Percentiles rank a stretch among this genome's conserved stretches.
These are phyloP conservation scores for Micrastur ruficollis DNA, from an alignment of 2,797 vertebrate genomes.

Conservation along the genomic window DNA sequence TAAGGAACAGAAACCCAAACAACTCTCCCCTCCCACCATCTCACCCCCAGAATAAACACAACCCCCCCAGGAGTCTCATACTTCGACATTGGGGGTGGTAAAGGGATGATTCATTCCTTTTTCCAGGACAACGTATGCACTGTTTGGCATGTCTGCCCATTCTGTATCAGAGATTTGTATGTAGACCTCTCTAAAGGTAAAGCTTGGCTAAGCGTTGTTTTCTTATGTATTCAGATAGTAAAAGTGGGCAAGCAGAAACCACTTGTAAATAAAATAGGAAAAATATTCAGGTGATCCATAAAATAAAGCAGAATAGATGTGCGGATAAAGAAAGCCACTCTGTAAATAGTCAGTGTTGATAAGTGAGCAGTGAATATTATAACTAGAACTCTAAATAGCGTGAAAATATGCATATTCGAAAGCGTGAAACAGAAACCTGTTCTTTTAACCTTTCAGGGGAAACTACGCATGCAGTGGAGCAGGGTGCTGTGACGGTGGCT, in stretches of 20 bases:
- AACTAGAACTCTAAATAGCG: not conserved
- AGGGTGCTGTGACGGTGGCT: not conserved
- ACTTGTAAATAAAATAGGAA: accelerated
- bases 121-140: not conserved
- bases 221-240: not conserved
- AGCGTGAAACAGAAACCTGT: not conserved
- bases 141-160: not conserved
- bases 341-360: not conserved
- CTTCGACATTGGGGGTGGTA: not conserved
- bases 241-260: not conserved
- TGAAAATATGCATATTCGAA: not conserved
- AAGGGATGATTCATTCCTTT: not conserved
- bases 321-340: not conserved
- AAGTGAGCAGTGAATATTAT: not conserved
- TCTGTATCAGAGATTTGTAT: not conserved
- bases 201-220: not conserved
- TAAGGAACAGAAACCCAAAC: not conserved
- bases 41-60: not conserved
- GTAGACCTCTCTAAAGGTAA: not conserved
- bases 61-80: not conserved
- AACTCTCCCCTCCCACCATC: not conserved
- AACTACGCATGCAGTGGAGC: accelerated
- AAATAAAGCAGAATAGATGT: not conserved
- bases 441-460: not conserved
- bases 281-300: not conserved